These are phyloP conservation scores for Agrotis clavis DNA, from an alignment of 2,888 invertebrate genomes.

Conservation along the genomic window DNA sequence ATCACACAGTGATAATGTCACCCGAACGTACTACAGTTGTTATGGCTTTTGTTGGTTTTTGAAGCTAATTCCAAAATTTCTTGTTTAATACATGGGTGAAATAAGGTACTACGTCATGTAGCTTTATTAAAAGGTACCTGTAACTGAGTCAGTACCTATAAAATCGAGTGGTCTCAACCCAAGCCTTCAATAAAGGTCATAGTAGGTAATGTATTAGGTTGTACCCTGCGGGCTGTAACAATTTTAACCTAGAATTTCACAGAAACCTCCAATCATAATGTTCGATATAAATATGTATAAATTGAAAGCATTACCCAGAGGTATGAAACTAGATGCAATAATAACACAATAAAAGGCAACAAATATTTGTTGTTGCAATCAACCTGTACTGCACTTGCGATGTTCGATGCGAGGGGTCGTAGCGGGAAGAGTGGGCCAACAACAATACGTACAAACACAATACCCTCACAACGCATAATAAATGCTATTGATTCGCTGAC, in stretches of 20 bases:
- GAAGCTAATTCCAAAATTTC: too few species aligned
- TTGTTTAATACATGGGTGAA: too few species aligned
- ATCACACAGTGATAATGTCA: too few species aligned
- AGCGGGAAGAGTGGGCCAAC: slow-evolving; percentile 61
- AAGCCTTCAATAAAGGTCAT: background rate
- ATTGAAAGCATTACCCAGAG: slow-evolving; percentile 3
- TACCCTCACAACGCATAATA: slow-evolving; percentile 76
- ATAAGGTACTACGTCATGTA: background rate
- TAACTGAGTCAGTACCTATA: background rate
- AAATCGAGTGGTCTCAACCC: background rate
- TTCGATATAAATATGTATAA: background rate
- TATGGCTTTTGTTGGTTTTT: too few species aligned
- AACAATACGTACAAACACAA: slow-evolving; percentile 77
- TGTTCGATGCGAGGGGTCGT: slow-evolving; percentile 23
- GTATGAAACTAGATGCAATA: slow-evolving; percentile 19
- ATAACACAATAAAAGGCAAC: slow-evolving; percentile 25
- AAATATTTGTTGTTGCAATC: slow-evolving; percentile 44
- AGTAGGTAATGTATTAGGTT: too few species aligned
- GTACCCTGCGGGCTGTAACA: background rate
- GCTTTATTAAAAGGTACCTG: background rate
- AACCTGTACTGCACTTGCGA: slow-evolving; percentile 61
- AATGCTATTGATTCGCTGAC: slow-evolving; percentile 84
- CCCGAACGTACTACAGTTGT: too few species aligned
- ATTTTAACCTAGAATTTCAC: background rate
- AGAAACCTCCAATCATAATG: slow-evolving; percentile 9